Evolutionary conservation across 64 coral and sea anemone genomes (phyloP).

Genomic region (Montipora sp.): DNA sequence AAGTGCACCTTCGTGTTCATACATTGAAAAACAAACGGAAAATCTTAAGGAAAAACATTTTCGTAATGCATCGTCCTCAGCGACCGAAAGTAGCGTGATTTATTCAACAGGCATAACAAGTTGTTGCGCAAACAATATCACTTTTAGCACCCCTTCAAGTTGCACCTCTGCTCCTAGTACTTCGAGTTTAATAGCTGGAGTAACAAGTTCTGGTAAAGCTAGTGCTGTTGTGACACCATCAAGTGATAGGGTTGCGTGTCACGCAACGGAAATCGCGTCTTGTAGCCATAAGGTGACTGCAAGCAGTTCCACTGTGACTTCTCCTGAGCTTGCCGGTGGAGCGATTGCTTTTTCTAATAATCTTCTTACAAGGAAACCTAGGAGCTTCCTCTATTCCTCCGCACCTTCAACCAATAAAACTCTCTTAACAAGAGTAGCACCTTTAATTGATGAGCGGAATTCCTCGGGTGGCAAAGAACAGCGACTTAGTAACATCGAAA

Average conservation of each 20-base stretch:
- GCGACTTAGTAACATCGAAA: conserved; percentile 27
- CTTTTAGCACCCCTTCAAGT: background rate
- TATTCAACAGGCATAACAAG: background rate
- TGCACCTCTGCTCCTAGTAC: background rate
- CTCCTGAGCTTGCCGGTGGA: background rate
- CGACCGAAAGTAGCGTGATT: background rate
- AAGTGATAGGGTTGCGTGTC: background rate
- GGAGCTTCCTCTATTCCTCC: background rate
- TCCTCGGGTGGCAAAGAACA: conserved; percentile 2
- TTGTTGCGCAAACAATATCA: background rate
- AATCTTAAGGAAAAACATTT: background rate
- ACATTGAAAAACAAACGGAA: background rate
- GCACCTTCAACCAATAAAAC: background rate
- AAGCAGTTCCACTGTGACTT: background rate
- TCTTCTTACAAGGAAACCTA: background rate
- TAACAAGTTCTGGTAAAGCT: background rate
- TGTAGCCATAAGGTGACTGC: no score
- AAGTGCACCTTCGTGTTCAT: background rate
- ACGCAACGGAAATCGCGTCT: background rate
- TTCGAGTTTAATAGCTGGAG: background rate
- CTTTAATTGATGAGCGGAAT: background rate
- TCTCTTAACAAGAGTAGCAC: background rate
- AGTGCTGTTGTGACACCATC: background rate
- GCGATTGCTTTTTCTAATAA: background rate
- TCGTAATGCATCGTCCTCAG: background rate